Evolutionary conservation across 2,888 invertebrate genomes (phyloP).

Genomic region (Chrysolina haemoptera): DNA sequence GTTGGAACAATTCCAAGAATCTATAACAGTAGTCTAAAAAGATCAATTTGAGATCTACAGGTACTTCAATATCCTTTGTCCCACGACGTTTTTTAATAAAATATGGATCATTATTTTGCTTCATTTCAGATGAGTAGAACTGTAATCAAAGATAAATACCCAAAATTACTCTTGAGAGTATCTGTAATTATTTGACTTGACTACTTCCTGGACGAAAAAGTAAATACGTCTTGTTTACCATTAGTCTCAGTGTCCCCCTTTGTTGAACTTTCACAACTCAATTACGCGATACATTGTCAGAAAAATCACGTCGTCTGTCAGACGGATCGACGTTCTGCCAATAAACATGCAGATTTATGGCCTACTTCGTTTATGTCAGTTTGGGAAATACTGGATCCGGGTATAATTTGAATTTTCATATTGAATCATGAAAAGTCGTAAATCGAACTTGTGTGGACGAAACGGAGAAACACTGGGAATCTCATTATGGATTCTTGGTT

Average conservation of each 20-base stretch:
- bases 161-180: too few species aligned
- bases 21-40: too few species aligned
- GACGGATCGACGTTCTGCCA: background rate
- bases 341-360: constrained; percentile 8
- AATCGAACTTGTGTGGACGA: background rate
- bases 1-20: too few species aligned
- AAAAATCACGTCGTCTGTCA: constrained; percentile 1
- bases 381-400: background rate
- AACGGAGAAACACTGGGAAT: background rate
- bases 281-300: background rate
- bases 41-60: too few species aligned
- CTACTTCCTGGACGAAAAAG: too few species aligned
- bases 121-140: too few species aligned
- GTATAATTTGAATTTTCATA: constrained; percentile 7
- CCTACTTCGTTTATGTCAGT: constrained; percentile 8
- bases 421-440: background rate
- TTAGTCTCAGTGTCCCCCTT: background rate
- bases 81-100: too few species aligned
- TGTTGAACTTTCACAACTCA: background rate
- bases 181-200: too few species aligned
- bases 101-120: too few species aligned
- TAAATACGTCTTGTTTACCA: background rate
- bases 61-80: too few species aligned
- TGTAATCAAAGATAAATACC: too few species aligned
- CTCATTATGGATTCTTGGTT: background rate